These are phyloP conservation scores for Dasyornis broadbenti DNA, from an alignment of 2,113 vertebrate species.

Conservation along the genomic window DNA sequence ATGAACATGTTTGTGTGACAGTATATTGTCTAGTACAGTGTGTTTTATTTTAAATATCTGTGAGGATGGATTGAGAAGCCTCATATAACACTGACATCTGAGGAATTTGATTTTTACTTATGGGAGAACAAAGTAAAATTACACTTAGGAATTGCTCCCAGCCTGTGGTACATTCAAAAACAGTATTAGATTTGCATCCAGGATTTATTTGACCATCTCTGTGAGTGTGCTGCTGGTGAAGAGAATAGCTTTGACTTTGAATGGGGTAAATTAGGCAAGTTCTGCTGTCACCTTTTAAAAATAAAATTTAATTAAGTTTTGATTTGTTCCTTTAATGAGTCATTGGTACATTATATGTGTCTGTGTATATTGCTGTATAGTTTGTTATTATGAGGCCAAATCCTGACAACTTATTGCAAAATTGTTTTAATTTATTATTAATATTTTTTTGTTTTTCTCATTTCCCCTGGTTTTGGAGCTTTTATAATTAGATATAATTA, in stretches of 20 bases:
- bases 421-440: conserved; percentile 56
- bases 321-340: conserved; percentile 36
- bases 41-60: neutral
- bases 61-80: neutral
- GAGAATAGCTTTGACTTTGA: neutral
- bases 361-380: neutral
- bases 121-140: neutral
- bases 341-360: neutral
- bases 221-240: neutral
- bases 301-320: conserved; percentile 34
- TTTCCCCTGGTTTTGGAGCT: conserved; percentile 7
- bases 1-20: neutral
- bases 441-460: conserved; percentile 35
- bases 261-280: conserved; percentile 18
- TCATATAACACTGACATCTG: neutral
- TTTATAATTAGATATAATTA: conserved; percentile 58
- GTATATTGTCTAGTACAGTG: neutral
- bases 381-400: conserved; percentile 34
- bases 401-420: conserved; percentile 24
- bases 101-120: neutral
- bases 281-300: conserved; percentile 39
- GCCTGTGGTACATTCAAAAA: neutral
- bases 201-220: neutral
- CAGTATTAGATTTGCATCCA: neutral
- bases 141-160: neutral